These are phyloP conservation scores for Protomyctophum bolini DNA, from an alignment of 2,113 vertebrate species.

Conservation along the genomic window DNA sequence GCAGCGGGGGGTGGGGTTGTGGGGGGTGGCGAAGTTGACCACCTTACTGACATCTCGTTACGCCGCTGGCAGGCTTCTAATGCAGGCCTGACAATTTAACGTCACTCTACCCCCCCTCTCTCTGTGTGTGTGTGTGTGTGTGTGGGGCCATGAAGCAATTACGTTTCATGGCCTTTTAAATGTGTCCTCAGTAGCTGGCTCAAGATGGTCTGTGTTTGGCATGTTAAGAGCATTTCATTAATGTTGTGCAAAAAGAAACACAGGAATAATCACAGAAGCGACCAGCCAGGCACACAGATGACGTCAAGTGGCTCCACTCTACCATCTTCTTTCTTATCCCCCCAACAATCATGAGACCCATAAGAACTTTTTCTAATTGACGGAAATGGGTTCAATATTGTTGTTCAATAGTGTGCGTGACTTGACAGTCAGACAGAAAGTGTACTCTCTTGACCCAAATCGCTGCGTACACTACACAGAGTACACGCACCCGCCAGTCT, in stretches of 20 bases:
- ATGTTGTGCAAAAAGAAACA: slow-evolving; percentile 43
- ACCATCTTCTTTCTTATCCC: neutral
- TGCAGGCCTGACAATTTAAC: slow-evolving; percentile 41
- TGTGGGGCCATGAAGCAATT: slow-evolving; percentile 36
- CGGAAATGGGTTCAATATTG: slow-evolving; percentile 28
- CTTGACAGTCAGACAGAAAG: slow-evolving; percentile 11
- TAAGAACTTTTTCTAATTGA: slow-evolving; percentile 12
- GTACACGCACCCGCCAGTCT: too few species aligned
- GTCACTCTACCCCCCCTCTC: slow-evolving; percentile 41
- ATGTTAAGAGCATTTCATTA: slow-evolving; percentile 53
- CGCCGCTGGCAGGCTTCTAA: slow-evolving; percentile 1
- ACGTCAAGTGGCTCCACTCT: slow-evolving; percentile 23
- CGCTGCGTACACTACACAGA: neutral
- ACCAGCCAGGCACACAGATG: slow-evolving; percentile 36
- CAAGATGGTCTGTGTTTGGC: slow-evolving; percentile 41
- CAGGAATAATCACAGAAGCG: slow-evolving; percentile 32
- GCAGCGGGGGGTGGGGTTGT: too few species aligned
- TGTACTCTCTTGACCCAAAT: slow-evolving; percentile 4
- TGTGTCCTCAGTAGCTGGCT: slow-evolving; percentile 42
- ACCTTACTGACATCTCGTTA: too few species aligned
- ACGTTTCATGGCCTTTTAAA: slow-evolving; percentile 50
- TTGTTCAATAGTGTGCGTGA: slow-evolving; percentile 20
- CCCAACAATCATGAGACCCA: neutral
- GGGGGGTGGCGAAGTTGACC: too few species aligned
- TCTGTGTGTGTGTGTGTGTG: slow-evolving; percentile 8